Evolutionary conservation across 2,888 invertebrate species (phyloP), one percentile per base, ranked within the genome.

Genomic region (Lagria hirta): DNA sequence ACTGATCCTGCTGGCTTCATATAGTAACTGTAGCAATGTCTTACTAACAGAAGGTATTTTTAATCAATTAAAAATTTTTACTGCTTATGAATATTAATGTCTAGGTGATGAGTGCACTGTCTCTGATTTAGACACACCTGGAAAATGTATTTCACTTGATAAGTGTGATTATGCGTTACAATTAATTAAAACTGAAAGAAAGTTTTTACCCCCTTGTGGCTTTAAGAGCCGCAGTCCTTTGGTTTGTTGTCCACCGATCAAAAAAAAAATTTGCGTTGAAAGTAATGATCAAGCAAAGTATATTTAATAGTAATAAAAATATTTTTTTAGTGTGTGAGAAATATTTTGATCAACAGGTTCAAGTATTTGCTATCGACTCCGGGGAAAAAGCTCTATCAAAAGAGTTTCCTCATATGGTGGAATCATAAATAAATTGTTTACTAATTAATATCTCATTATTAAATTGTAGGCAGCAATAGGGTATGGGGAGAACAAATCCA

Each of bases 341-440:
- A 20, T 33, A 33, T n/a, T 10, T 11, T 27, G 12, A 11, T 2
- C 10, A 33, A 7, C 12, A 21, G 5, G 4, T 84, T n/a, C n/a
- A 26, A 20, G 10, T 12, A 6, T 5, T n/a, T 18, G 20, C n/a
- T n/a, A 30, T 28, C 10, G 21, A 17, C 21, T 2, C n/a, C 2
- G 37, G 37, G 6, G 1, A 10, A 14, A 21, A 29, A 29, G 28
- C 28, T 4, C 6, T 14, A 14, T 11, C 22, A 3, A 20, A 29
- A 7, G 38, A 38, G 16, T 38, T 38, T 38, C 38, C 38, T 16
- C 38, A 38, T 6, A 38, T 38, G 38, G 38, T 38, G 24, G 8
- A 14, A 4, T n/a, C n/a, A n/a, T n/a, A n/a, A n/a, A 20, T 30
- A 30, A 3, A n/a, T 27, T 4, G 27, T 27, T 27, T 27, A 5